Base-by-base conservation (phyloP, 92 coral and sea anemone species). In the Zoanthus gigantus region DNA sequence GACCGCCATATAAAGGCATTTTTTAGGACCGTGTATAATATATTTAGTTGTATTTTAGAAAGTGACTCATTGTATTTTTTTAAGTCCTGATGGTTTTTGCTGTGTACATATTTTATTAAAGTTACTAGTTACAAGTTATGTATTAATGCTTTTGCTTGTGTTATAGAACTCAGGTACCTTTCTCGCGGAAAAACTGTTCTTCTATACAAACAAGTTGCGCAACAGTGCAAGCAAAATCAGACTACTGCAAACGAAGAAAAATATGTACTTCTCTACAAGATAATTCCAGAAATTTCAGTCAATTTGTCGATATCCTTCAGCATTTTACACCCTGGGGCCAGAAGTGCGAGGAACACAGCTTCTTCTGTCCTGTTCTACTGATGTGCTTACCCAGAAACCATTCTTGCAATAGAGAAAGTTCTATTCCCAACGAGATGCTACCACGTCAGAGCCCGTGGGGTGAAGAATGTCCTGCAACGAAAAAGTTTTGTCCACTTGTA, bases 271-370 rank as follows among this genome's bases (percentile, higher is more conserved):
- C 0, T 18, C 75, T 81, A 7, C 71, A 28, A 81, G 74, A 81
- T 23, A 42, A 28, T 17, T 45, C 74, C 3, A 56, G 58, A 37
- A 81, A 81, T 34, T 81, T 81, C 85, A 66, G 74, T 44, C 52
- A 48, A 42, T 47, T 66, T 48, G 44, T 23, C 63, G 0, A 28
- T 2, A 65, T 81, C 75, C 23, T 66, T 11, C 46, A 81, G 47
- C 76, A 66, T 16, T 81, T 65, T 53, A 28, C 85, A 16, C 85
- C 85, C 29, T 81, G 85, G 85, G 85, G 85, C 23, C 75, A n/a
- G 85, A 47, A 9, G 45, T 81, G 85, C 28, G 29, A 53, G 66
- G 85, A 81, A 29, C 74, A 81, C 28, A 18, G 9, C 60, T 13
- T 16, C 47, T 81, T 46, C 45, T 81, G 85, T 29, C 85, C 85